Conservation (phyloP, 92 coral and sea anemone species). For the Nematostella vectensis region DNA sequence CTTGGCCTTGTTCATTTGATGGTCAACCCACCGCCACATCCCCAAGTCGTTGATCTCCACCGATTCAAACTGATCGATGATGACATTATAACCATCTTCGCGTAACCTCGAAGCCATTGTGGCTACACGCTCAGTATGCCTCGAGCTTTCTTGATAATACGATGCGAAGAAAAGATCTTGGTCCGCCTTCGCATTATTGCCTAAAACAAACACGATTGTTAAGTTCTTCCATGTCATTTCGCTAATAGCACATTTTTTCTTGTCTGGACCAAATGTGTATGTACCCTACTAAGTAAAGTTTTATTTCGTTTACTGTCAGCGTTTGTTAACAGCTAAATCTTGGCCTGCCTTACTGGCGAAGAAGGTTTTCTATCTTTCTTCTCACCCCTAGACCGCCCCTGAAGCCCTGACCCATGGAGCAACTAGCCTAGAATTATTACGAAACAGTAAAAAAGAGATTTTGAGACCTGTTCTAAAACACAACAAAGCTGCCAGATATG, state of each 20-base stretch:
- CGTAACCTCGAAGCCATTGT: conserved; percentile 16
- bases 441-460: no score
- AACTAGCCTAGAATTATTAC: no score
- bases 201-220: neutral
- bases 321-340: no score
- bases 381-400: no score
- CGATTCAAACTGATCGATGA: conserved; percentile 13
- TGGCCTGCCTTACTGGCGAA: no score
- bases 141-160: conserved; percentile 24
- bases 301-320: no score
- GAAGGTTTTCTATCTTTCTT: no score
- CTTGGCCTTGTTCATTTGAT: conserved; percentile 14
- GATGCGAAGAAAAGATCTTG: conserved; percentile 21
- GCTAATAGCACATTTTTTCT: neutral
- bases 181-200: neutral
- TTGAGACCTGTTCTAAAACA: no score
- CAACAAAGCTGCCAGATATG: no score
- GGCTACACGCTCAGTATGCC: conserved; percentile 20
- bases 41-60: conserved; percentile 15
- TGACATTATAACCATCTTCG: conserved; percentile 3
- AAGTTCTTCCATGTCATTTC: neutral
- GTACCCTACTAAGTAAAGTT: no score
- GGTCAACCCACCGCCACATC: conserved; percentile 20
- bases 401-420: no score
- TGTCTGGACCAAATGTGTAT: no score